phyloP scores from a whole-genome alignment of 2,113 vertebrate species.

The Lanius collurio region DNA sequence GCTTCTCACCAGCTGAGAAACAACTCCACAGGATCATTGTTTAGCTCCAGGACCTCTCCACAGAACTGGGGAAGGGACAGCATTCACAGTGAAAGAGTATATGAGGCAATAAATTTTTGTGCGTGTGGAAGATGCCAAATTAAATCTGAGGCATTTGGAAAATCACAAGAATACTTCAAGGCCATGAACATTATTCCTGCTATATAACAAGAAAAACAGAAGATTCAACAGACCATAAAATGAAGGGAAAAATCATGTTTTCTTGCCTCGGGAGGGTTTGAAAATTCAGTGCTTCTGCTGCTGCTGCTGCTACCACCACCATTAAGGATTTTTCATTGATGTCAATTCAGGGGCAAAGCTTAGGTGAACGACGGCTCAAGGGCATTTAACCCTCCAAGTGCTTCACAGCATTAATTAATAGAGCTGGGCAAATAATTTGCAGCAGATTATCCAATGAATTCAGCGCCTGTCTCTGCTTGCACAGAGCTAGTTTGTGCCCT shows the following conservation, averaged over 20 bases:
- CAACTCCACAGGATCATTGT: neutral
- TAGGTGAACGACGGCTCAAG: conserved; percentile 1
- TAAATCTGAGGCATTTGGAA: conserved; percentile 40
- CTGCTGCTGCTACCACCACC: neutral
- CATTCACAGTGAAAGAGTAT: neutral
- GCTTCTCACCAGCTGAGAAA: conserved; percentile 22
- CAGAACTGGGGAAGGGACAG: neutral
- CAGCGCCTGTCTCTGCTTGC: neutral
- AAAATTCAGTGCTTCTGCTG: conserved; percentile 36
- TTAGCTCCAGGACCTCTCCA: neutral
- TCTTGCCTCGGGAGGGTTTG: conserved; percentile 57
- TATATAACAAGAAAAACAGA: conserved; percentile 55
- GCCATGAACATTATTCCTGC: conserved; percentile 33
- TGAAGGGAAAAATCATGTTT: conserved; percentile 55
- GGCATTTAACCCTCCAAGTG: conserved; percentile 53
- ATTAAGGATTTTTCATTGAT: conserved; percentile 50
- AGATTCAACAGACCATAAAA: conserved; percentile 67
- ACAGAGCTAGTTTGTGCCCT: neutral
- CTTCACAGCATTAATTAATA: conserved; percentile 51
- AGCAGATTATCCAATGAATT: conserved; percentile 40
- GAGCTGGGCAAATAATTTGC: conserved; percentile 44
- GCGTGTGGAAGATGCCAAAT: conserved; percentile 10
- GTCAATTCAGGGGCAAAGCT: conserved; percentile 32
- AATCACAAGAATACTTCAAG: conserved; percentile 52
- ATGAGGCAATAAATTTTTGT: neutral